These are phyloP conservation scores for Rhinogobio ventralis DNA, from an alignment of 2,797 vertebrate species.

Conservation along the genomic window DNA sequence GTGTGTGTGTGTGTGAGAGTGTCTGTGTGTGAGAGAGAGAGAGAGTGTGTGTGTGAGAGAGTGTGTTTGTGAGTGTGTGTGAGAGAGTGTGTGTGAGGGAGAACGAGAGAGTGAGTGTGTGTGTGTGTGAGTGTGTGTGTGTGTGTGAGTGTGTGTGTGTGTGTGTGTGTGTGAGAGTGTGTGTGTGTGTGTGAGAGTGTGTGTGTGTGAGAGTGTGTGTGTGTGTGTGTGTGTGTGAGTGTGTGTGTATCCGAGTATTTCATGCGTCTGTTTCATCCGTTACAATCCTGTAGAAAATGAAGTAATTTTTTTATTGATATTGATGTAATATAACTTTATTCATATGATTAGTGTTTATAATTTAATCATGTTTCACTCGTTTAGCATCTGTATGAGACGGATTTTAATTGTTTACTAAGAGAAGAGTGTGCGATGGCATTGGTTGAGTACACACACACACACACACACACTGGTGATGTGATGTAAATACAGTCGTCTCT, in stretches of 20 bases:
- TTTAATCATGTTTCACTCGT: not conserved
- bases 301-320: not conserved
- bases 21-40: not conserved
- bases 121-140: too few relatives aligned
- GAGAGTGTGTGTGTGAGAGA: too few relatives aligned
- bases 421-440: not conserved
- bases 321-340: conserved; percentile 12
- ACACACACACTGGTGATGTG: too few relatives aligned
- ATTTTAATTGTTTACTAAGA: not conserved
- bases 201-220: too few relatives aligned
- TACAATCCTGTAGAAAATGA: conserved; percentile 1
- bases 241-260: not conserved
- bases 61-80: too few relatives aligned
- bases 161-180: too few relatives aligned
- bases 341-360: conserved; percentile 12
- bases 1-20: too few relatives aligned
- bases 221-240: not conserved
- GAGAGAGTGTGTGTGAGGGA: not conserved
- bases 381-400: not conserved
- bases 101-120: too few relatives aligned
- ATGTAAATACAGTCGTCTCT: not conserved
- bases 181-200: too few relatives aligned
- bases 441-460: not conserved
- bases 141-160: too few relatives aligned
- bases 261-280: not conserved